Evolutionary conservation across 2,888 invertebrate genomes (phyloP), one percentile per base, ranked within the genome.

Genomic region (Acronicta leporina): DNA sequence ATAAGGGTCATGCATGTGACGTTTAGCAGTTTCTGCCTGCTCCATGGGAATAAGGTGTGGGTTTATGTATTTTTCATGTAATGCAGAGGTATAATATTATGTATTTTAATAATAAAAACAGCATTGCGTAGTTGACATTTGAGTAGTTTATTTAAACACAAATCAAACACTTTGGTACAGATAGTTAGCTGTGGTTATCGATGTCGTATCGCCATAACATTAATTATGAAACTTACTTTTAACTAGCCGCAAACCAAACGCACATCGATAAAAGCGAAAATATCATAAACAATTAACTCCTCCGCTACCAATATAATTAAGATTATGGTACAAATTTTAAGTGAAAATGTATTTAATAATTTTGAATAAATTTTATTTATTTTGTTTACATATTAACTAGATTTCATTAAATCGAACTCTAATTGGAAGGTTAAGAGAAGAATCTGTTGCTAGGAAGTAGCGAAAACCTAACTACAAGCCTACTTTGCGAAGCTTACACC

Each of bases 111-210:
- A 85, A 92, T 89, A 89, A 77, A 91, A 92, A 92, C 84, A 79
- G 73, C 70, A 80, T 79, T 80, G 51, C 75, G 75, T 88, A 87
- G 90, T 92, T 89, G 91, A 92, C 87, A 88, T 91, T 92, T 91
- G 92, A 92, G 89, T 95, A 94, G 87, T 95, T 93, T 93, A 94
- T 94, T 94, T 88, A 94, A 33, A 94, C 91, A 94, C 93, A 94
- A 94, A 91, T 93, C 92, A 92, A 94, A 94, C 93, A 94, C 94
- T 95, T 94, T 95, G 94, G 94, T 94, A 94, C 94, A 94, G 91
- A 92, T 88, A 88, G 90, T 92, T 92, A 90, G 89, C 89, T 89
- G 92, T 87, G 86, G 86, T 87, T 84, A 89, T 90, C 90, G 84
- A 85, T 86, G 83, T 87, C 79, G 79, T 84, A 84, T 85, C 83